Evolutionary conservation across 2,888 invertebrate genomes (phyloP).

Genomic region (Torymus aiolomorphi): DNA sequence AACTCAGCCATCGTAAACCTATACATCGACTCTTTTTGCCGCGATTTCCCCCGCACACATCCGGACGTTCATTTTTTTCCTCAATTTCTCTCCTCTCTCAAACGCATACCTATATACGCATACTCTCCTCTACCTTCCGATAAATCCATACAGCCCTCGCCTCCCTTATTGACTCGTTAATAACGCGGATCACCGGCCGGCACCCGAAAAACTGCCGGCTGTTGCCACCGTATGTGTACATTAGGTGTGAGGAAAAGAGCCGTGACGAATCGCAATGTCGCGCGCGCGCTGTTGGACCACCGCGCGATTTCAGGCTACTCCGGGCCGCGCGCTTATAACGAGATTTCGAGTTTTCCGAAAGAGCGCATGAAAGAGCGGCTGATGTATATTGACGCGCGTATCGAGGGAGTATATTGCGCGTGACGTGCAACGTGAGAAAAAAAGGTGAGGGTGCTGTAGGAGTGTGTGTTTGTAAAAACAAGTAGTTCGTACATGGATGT

Average conservation of each 20-base stretch:
- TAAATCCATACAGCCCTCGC: too few relatives aligned
- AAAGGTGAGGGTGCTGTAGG: not conserved
- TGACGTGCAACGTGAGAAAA: conserved; percentile 12
- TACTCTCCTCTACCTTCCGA: too few relatives aligned
- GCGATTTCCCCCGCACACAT: not conserved
- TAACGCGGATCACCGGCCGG: too few relatives aligned
- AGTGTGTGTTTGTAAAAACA: not conserved
- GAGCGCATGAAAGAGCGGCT: not conserved
- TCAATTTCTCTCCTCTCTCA: not conserved
- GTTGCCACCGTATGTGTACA: conserved; percentile 44
- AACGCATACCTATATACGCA: not conserved
- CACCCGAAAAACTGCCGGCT: not conserved
- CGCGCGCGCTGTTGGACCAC: conserved; percentile 50
- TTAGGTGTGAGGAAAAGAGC: conserved; percentile 54
- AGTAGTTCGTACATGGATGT: not conserved
- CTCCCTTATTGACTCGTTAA: too few relatives aligned
- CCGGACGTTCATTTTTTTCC: conserved; percentile 18
- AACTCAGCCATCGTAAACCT: conserved; percentile 24
- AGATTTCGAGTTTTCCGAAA: conserved; percentile 56
- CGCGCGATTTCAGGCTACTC: conserved; percentile 74
- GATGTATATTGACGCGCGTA: not conserved
- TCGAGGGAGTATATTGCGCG: too few relatives aligned
- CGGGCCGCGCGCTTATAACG: conserved; percentile 61
- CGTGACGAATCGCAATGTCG: conserved; percentile 65
- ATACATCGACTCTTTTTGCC: conserved; percentile 22